Evolutionary conservation across 2,797 vertebrate species (phyloP), one percentile per base, ranked within the genome.

Genomic region (Rhabdomys pumilio): DNA sequence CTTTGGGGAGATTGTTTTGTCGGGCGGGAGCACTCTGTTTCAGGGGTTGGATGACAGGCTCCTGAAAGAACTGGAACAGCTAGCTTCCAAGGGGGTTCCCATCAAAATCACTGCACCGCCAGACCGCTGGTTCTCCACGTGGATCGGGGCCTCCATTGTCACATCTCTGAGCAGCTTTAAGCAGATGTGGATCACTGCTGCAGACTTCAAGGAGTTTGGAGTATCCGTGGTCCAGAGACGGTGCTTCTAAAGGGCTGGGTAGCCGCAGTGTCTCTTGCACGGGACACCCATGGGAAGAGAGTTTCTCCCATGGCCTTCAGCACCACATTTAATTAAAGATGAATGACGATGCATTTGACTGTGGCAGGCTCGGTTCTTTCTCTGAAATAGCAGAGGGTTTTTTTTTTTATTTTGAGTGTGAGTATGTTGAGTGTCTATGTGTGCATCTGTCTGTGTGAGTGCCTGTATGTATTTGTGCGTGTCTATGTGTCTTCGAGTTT

Each of bases 71-170:
- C 88, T 98, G 15, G 95, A 89, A 83, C 82, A 31, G 0, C 92
- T 93, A 55, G 95, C 79, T 3, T 72, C 96, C 81, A 86, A 3
- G 0, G 69, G 94, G 4, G 41, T 61, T 17, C 79, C 7, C 0
- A 85, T 97, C 63, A 93, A 96, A 86, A 94, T 98, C 85, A 92
- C 96, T 0, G 96, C 96, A 0, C 97, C 98, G 0, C 96, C 63
- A 0, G 97, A 97, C 55, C 88, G 96, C 53, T 94, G 96, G 92
- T 92, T 94, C 75, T 98, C 98, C 0, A 26, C 90, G 0, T 98
- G 98, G 98, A 95, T 97, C 0, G 98, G 97, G 0, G 98, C 98
- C 24, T 98, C 98, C 53, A 61, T 96, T 1, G 93, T 98, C 38
- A 98, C 98, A 76, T 98, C 97, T 22, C 83, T 95, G 44, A 95